phyloP scores from a whole-genome alignment of 2,888 invertebrate species.

The Sthenelais limicola region DNA sequence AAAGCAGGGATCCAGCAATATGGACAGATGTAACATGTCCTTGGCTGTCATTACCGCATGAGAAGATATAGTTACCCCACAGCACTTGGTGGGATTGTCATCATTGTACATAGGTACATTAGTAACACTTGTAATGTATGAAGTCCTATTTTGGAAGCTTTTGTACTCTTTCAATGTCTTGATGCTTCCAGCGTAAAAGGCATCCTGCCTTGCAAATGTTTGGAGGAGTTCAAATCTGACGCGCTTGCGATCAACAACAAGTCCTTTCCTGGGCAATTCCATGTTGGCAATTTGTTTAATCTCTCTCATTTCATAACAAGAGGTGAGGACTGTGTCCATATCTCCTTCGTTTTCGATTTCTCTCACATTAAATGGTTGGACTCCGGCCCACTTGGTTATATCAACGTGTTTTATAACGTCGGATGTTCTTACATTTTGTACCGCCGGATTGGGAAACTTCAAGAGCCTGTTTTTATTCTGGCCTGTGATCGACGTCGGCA shows the following conservation, averaged over 20 bases:
- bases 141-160: conserved; percentile 2
- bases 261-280: background rate
- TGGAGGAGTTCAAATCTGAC: background rate
- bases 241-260: conserved; percentile 1
- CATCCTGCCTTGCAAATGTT: background rate
- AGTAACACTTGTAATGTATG: conserved; percentile 64
- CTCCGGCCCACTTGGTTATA: too few species aligned
- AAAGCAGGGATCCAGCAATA: conserved; percentile 90
- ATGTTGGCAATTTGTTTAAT: background rate
- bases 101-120: conserved; percentile 56
- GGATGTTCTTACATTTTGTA: too few species aligned
- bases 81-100: conserved; percentile 42
- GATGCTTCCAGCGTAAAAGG: conserved; percentile 5
- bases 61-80: background rate
- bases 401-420: too few species aligned
- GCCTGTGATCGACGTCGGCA: too few species aligned
- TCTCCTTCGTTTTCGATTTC: too few species aligned
- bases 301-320: conserved; percentile 7
- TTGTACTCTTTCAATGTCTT: conserved; percentile 5
- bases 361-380: too few species aligned
- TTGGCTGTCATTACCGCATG: conserved; percentile 66
- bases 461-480: too few species aligned
- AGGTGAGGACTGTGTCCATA: too few species aligned
- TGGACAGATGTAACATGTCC: conserved; percentile 85
- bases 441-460: too few species aligned